Conservation (phyloP, 2,888 invertebrate genomes). For the Drosophila dives region DNA sequence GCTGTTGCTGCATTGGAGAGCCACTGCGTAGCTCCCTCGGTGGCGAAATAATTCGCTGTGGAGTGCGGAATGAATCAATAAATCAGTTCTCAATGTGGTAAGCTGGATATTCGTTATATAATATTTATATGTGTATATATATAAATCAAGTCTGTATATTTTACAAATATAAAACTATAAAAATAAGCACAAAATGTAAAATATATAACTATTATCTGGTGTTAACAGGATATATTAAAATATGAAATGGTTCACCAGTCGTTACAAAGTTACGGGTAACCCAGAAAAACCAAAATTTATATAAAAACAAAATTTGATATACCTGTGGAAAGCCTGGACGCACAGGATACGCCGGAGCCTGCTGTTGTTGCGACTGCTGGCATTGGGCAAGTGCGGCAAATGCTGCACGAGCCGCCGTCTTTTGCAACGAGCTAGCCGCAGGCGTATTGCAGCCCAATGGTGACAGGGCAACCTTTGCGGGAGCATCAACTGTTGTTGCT, state of each 20-base stretch:
- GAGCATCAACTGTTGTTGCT: slow-evolving; percentile 10
- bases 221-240: not conserved
- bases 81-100: not conserved
- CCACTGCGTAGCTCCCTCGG: slow-evolving; percentile 79
- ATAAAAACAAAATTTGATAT: slow-evolving; percentile 2
- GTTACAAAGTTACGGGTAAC: not conserved
- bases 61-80: not conserved
- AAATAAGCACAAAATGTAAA: not conserved
- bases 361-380: slow-evolving; percentile 43
- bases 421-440: slow-evolving; percentile 51
- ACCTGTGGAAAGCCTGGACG: slow-evolving; percentile 95
- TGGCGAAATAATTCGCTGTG: slow-evolving; percentile 82
- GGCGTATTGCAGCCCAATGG: slow-evolving; percentile 35
- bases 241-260: not conserved
- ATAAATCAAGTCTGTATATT: too few relatives aligned
- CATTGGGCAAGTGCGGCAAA: slow-evolving; percentile 57
- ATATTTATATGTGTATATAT: not conserved
- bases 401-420: slow-evolving; percentile 62
- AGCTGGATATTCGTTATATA: not conserved
- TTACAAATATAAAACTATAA: too few relatives aligned
- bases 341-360: slow-evolving; percentile 87
- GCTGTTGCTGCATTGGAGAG: slow-evolving; percentile 74
- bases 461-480: slow-evolving; percentile 47
- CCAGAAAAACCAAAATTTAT: not conserved
- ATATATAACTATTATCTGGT: too few relatives aligned